These are phyloP conservation scores for Heliconius erato DNA, from an alignment of 2,888 invertebrate species.

Conservation along the genomic window DNA sequence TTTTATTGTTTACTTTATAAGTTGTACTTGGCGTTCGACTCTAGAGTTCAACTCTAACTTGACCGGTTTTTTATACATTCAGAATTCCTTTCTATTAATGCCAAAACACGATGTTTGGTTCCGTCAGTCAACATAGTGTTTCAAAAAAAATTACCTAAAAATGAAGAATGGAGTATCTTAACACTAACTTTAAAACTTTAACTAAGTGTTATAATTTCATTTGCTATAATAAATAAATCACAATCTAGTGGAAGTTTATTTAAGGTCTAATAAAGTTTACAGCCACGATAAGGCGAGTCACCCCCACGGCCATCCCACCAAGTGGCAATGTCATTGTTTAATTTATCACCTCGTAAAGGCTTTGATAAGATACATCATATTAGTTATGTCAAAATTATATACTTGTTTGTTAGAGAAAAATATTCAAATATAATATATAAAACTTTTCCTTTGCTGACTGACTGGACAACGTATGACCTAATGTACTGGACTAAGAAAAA, in stretches of 20 bases:
- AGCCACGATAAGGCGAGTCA: constrained; percentile 60
- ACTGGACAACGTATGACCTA: too few species aligned
- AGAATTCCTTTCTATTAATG: too few species aligned
- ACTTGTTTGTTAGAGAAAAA: neutral
- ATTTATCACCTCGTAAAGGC: constrained; percentile 69
- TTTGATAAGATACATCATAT: neutral
- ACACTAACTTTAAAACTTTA: neutral
- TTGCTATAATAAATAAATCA: neutral
- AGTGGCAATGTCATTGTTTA: constrained; percentile 60
- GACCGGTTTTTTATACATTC: too few species aligned
- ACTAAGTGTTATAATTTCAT: neutral
- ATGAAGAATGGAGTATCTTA: neutral
- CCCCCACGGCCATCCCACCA: constrained; percentile 56
- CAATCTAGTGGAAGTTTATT: constrained; percentile 57
- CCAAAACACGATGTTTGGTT: neutral
- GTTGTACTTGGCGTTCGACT: too few species aligned
- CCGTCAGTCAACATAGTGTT: neutral
- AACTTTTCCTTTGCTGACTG: too few species aligned
- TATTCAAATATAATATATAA: too few species aligned
- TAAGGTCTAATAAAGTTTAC: constrained; percentile 71
- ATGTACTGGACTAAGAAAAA: too few species aligned
- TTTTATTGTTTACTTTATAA: too few species aligned
- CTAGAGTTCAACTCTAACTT: too few species aligned
- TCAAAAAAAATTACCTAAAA: neutral
- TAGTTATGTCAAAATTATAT: neutral